phyloP scores from a whole-genome alignment of 2,113 vertebrate species.

The Oostethus manadensis region DNA sequence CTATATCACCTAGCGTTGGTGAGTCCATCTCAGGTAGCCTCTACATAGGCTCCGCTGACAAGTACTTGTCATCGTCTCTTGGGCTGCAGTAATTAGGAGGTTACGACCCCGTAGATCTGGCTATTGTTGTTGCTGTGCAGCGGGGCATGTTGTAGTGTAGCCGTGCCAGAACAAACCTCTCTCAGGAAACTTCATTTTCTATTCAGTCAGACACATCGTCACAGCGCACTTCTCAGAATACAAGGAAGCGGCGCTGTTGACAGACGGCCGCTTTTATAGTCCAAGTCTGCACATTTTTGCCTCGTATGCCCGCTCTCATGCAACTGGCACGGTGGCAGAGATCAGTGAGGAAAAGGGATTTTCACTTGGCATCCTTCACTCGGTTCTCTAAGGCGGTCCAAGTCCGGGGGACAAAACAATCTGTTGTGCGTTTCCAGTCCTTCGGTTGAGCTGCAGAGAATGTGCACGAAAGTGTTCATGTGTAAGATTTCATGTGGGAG shows the following conservation, averaged over 20 bases:
- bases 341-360: conserved; percentile 33
- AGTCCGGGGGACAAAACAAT: conserved; percentile 40
- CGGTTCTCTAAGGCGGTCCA: conserved; percentile 33
- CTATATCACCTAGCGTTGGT: conserved; percentile 42
- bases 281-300: conserved; percentile 23
- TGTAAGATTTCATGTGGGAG: conserved; percentile 26
- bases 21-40: conserved; percentile 52
- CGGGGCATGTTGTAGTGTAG: conserved; percentile 36
- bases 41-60: conserved; percentile 47
- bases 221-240: conserved; percentile 45
- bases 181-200: conserved; percentile 68
- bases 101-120: conserved; percentile 52
- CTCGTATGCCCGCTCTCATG: conserved; percentile 27
- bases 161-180: conserved; percentile 61
- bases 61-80: conserved; percentile 46
- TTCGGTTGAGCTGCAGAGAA: conserved; percentile 35
- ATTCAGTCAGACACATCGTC: conserved; percentile 22
- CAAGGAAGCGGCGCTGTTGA: conserved; percentile 61
- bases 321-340: conserved; percentile 20
- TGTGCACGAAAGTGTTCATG: conserved; percentile 34
- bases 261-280: conserved; percentile 48
- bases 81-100: conserved; percentile 55
- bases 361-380: conserved; percentile 38
- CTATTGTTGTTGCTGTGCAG: conserved; percentile 48
- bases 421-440: conserved; percentile 44